phyloP scores from a whole-genome alignment of 2,888 invertebrate genomes.

The Andrena dorsata region DNA sequence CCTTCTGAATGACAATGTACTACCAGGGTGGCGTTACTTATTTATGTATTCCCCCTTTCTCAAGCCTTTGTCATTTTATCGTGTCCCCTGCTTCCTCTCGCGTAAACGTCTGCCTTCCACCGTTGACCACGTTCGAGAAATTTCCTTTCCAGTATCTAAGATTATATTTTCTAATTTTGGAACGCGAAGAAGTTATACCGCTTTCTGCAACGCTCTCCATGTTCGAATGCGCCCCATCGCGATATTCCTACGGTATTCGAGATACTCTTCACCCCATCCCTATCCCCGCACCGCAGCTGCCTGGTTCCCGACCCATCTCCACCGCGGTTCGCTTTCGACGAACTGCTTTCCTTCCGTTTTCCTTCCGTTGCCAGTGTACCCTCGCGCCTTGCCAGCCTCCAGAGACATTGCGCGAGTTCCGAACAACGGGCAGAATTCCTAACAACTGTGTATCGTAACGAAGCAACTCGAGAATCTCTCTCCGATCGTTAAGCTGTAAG shows the following conservation, averaged over 20 bases:
- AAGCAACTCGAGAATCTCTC: slow-evolving; percentile 7
- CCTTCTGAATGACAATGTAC: slow-evolving; percentile 7
- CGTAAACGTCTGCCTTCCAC: neutral
- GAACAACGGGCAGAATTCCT: slow-evolving; percentile 5
- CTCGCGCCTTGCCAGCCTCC: neutral
- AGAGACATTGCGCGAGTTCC: slow-evolving; percentile 4
- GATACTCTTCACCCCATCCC: neutral
- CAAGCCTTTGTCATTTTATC: neutral
- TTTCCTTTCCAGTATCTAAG: too few relatives aligned
- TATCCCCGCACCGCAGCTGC: neutral
- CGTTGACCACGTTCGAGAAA: too few relatives aligned
- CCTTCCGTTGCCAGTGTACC: neutral
- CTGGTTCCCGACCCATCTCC: slow-evolving; percentile 3
- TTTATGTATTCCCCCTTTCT: neutral
- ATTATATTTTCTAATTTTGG: neutral
- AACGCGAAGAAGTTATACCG: neutral
- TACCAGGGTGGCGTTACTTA: neutral
- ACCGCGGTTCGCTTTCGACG: slow-evolving; percentile 3
- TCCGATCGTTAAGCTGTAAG: slow-evolving; percentile 61
- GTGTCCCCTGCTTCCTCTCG: neutral
- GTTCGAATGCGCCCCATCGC: too few relatives aligned
- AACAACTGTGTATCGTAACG: slow-evolving; percentile 31
- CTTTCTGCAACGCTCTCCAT: too few relatives aligned
- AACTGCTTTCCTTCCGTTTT: neutral
- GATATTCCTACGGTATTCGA: neutral